Base-by-base conservation (phyloP, 2,888 invertebrate species). In the Gari tellinella region DNA sequence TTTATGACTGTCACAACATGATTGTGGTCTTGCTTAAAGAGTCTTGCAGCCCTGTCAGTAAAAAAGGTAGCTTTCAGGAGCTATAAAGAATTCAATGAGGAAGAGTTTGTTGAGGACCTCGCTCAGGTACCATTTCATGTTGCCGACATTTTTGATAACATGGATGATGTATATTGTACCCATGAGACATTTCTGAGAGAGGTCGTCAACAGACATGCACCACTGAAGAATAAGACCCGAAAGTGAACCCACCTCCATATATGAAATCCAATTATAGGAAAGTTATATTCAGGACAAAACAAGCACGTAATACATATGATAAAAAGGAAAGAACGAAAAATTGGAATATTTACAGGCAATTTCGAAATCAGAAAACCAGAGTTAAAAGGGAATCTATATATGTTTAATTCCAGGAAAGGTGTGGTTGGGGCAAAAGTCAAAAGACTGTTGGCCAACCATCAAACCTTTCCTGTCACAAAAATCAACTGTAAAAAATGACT, bases 201-300 rank as follows among this genome's bases (percentile, higher is more conserved):
- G 51, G 26, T 51, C 2, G 26, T 51, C 26, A 26, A 51, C 31
- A 31, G 25, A n/a, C 51, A 51, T 14, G 51, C 51, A 25, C 23
- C 52, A 25, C 1, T 51, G 51, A 51, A 51, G 25, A 12, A 7
- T 14, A 51, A 51, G 14, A 26, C n/a, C 51, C 51, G n/a, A 51
- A 51, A 26, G 31, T 31, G 4, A 31, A 31, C 31, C 31, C 31
- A 7, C 31, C 31, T 31, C 31, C 31, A 10, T 31, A 51, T 51
- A 51, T 51, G 51, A n/a, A n/a, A n/a, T n/a, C n/a, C n/a, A 51
- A 51, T 15, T 51, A 51, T 26, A 23, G 23, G 17, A 51, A 51
- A 51, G 14, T 51, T 2, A 51, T 51, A 2, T 51, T 25, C 15
- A 51, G 31, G 15, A 31, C 31, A 7, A 31, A 31, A 31, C 31